Percentiles rank a stretch among this genome's conserved stretches.
Evolutionary conservation across 2,113 vertebrate genomes (phyloP).

Genomic region (Naja naja): DNA sequence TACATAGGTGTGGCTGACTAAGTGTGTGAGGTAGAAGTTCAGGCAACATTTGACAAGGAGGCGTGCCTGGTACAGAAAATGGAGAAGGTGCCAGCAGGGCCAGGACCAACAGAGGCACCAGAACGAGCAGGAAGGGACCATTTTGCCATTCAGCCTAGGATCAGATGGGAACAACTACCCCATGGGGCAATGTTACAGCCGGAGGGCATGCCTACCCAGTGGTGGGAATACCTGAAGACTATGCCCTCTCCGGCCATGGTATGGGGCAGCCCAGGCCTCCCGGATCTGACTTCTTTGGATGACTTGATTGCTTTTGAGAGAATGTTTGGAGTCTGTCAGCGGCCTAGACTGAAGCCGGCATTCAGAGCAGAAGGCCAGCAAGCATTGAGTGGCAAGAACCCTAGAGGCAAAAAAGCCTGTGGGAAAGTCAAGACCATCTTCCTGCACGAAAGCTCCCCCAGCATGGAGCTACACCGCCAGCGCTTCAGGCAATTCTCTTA

Average conservation of each 20-base stretch:
- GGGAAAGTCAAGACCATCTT: slow-evolving; percentile 16
- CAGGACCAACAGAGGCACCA: neutral
- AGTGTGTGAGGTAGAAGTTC: neutral
- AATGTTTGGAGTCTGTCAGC: slow-evolving; percentile 5
- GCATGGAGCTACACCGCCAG: slow-evolving; percentile 9
- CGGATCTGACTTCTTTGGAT: slow-evolving; percentile 12
- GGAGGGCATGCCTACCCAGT: slow-evolving; percentile 2
- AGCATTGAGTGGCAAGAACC: neutral
- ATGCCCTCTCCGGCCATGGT: neutral
- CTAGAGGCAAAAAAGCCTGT: neutral
- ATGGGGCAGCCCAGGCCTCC: slow-evolving; percentile 6
- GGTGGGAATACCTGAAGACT: slow-evolving; percentile 18
- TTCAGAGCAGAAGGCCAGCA: neutral
- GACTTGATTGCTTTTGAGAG: slow-evolving; percentile 18
- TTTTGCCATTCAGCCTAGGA: slow-evolving; percentile 5
- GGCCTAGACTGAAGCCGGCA: slow-evolving; percentile 9
- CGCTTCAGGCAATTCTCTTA: slow-evolving; percentile 28
- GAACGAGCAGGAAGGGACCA: neutral
- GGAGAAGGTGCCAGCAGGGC: neutral
- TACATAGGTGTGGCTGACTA: neutral
- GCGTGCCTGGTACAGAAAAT: neutral
- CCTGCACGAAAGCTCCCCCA: neutral
- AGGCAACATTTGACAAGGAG: neutral
- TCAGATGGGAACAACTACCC: neutral
- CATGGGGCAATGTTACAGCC: neutral